Percentiles rank a stretch among this genome's conserved stretches.
These are phyloP conservation scores for Agonum fuliginosum DNA, from an alignment of 2,888 invertebrate genomes.

Conservation along the genomic window DNA sequence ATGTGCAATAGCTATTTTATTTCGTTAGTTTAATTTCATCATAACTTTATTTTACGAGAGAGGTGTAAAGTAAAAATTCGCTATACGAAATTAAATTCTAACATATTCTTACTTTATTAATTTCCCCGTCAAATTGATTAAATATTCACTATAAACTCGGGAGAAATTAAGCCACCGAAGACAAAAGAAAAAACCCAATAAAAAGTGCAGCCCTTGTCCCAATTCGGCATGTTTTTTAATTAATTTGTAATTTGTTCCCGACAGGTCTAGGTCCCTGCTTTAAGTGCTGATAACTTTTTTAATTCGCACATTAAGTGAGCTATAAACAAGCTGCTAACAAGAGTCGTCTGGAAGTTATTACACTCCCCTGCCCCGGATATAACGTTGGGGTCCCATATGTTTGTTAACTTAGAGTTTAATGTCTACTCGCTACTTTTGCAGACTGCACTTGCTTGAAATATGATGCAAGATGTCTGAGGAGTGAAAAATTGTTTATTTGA, in stretches of 20 bases:
- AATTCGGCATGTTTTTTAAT: conserved; percentile 50
- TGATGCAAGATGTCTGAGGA: not conserved
- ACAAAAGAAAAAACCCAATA: conserved; percentile 46
- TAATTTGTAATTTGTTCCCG: conserved; percentile 50
- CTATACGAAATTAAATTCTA: conserved; percentile 7
- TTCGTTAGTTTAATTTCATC: too few relatives aligned
- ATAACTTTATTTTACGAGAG: too few relatives aligned
- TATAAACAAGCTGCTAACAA: conserved; percentile 51
- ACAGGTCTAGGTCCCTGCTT: conserved; percentile 46
- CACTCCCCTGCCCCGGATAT: not conserved
- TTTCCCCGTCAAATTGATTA: conserved; percentile 27
- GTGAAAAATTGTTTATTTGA: conserved; percentile 7
- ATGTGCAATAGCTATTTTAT: too few relatives aligned
- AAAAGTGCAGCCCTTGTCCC: conserved; percentile 42
- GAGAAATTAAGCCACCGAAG: conserved; percentile 46
- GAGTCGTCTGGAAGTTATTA: conserved; percentile 46
- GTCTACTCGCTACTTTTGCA: not conserved
- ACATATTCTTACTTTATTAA: conserved; percentile 26
- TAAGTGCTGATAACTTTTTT: conserved; percentile 54
- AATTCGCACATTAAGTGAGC: conserved; percentile 51
- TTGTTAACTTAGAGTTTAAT: conserved; percentile 19
- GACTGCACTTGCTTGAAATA: not conserved
- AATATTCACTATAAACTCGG: conserved; percentile 49
- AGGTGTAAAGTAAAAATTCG: conserved; percentile 21
- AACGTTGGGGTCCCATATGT: conserved; percentile 41